A percentile compares a stretch with the other conserved stretches of the same genome.
These are phyloP conservation scores for Ophraella communa DNA, from an alignment of 2,888 invertebrate genomes.

Conservation along the genomic window DNA sequence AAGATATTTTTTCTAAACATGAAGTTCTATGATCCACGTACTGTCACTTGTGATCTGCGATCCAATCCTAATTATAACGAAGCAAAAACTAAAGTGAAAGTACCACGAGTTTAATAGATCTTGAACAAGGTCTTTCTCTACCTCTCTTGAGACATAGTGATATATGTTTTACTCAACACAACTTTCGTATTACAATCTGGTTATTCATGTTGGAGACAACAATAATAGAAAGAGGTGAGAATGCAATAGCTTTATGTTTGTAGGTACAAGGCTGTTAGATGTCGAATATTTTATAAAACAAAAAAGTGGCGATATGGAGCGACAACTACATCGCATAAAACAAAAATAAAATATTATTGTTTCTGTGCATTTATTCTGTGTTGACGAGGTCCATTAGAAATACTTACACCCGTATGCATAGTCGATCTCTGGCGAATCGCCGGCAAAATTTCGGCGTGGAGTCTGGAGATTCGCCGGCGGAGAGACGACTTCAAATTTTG, in stretches of 20 bases:
- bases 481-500: too few relatives aligned
- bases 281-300: conserved; percentile 3
- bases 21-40: neutral
- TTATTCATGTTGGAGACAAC: conserved; percentile 9
- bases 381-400: too few relatives aligned
- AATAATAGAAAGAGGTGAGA: neutral
- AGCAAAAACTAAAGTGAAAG: neutral
- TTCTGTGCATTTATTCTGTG: conserved; percentile 9
- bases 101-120: neutral
- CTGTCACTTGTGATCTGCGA: too few relatives aligned
- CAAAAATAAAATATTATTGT: conserved; percentile 13
- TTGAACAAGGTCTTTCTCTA: neutral
- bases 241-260: neutral
- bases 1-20: neutral
- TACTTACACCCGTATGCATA: too few relatives aligned
- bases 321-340: conserved; percentile 8
- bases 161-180: too few relatives aligned
- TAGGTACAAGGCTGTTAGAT: conserved; percentile 1
- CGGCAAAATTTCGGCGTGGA: too few relatives aligned
- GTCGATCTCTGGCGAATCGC: too few relatives aligned
- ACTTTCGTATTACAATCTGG: conserved; percentile 3
- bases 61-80: too few relatives aligned
- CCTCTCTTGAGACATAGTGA: neutral
- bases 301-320: conserved; percentile 11
- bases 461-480: too few relatives aligned